A percentile compares a stretch with the other conserved stretches of the same genome.
Evolutionary conservation across 2,113 vertebrate genomes (phyloP).

Genomic region (Syngnathus floridae): DNA sequence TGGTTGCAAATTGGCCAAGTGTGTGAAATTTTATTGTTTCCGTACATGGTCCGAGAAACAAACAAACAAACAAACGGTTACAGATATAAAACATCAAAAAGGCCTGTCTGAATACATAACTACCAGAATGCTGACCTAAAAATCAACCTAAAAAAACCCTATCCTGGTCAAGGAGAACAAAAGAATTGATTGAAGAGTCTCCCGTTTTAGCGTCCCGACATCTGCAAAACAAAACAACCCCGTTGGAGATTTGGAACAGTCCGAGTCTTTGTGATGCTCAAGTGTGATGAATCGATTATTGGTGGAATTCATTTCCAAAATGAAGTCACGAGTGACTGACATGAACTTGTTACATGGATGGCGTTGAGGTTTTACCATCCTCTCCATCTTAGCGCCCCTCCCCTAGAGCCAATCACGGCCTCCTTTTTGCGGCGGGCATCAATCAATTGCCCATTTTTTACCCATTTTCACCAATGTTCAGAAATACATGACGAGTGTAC

Average conservation of each 20-base stretch:
- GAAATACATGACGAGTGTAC: no score
- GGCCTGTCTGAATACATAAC: conserved; percentile 3
- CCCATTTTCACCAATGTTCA: no score
- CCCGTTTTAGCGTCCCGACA: conserved; percentile 41
- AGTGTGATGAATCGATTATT: no score
- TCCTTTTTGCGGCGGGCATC: no score
- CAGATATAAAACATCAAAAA: conserved; percentile 57
- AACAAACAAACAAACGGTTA: conserved; percentile 25
- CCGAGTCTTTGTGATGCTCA: not conserved
- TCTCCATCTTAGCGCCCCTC: no score
- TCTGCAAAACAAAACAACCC: conserved; percentile 35
- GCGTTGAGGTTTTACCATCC: no score
- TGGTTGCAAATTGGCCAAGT: not conserved
- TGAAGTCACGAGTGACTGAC: no score
- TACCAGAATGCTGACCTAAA: conserved; percentile 26
- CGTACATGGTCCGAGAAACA: conserved; percentile 37
- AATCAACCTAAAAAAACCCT: conserved; percentile 1
- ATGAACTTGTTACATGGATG: no score
- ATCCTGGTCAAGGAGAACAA: conserved; percentile 12
- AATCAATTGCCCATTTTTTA: no score
- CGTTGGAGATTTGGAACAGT: conserved; percentile 1
- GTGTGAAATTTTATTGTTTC: conserved; percentile 53
- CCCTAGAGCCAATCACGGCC: no score
- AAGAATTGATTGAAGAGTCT: conserved; percentile 1
- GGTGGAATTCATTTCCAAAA: no score